Evolutionary conservation across 2,797 vertebrate species (phyloP), one percentile per base, ranked within the genome.

Genomic region (Malurus splendens): DNA sequence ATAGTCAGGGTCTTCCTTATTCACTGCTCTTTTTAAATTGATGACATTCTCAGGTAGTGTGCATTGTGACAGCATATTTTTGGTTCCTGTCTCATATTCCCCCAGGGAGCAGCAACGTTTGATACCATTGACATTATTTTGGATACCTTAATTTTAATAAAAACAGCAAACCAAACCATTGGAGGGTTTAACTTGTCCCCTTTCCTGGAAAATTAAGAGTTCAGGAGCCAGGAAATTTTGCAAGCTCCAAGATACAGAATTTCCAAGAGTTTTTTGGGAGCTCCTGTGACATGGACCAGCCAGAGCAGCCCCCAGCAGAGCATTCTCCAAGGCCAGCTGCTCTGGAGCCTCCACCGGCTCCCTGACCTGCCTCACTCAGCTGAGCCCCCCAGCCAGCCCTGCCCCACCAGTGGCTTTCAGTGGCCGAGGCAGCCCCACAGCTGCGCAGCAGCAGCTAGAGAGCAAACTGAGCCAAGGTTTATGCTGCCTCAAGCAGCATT

Each of bases 171-270:
- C 28, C 3, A 17, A 87, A 65, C 24, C 5, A 3, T n/a, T 45
- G 13, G 54, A 93, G 50, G 38, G 45, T 92, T 94, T 86, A 92
- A 32, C 32, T 92, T 90, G 83, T 93, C 56, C 59, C 52, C 38
- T 92, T 90, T 91, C 87, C 86, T 87, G 92, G 88, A 94, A 95
- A 95, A 94, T 90, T 45, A 82, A 52, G 60, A 44, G 62, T 48
- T 25, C 28, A 51, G 57, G 59, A 92, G 95, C 92, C 90, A 96
- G 94, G 89, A 95, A 93, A 94, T 33, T 92, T 93, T 73, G 54
- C 9, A n/a, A 74, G 74, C 18, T 94, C 68, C 76, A 90, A 65
- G 71, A 70, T 45, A 74, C 36, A 55, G 51, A 81, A 80, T 92
- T 92, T 93, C 88, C 88, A 93, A 93, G 50, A 10, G 42, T 16